Percentiles rank a stretch among this genome's conserved stretches.
Evolutionary conservation across 2,113 vertebrate species (phyloP).

Genomic region (Nycticebus coucang): DNA sequence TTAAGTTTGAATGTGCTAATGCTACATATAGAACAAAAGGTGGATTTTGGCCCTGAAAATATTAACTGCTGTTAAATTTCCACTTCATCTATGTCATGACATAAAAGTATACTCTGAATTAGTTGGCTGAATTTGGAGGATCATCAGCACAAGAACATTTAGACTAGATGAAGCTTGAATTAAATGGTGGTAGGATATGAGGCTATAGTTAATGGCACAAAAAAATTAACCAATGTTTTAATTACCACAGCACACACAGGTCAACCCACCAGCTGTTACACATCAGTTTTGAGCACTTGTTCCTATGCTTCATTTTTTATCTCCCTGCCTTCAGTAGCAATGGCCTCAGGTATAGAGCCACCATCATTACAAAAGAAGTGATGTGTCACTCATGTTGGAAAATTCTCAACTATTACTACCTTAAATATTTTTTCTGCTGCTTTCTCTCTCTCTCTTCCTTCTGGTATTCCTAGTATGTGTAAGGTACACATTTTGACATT

Average conservation of each 20-base stretch:
- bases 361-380: background rate
- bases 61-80: constrained; percentile 21
- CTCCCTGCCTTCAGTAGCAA: background rate
- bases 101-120: background rate
- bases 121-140: background rate
- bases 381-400: background rate
- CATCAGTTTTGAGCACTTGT: background rate
- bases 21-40: background rate
- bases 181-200: background rate
- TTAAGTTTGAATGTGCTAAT: constrained; percentile 25
- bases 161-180: background rate
- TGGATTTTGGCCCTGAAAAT: background rate
- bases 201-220: background rate
- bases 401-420: background rate
- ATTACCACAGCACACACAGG: background rate
- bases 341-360: background rate
- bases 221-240: background rate
- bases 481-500: background rate
- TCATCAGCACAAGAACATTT: background rate
- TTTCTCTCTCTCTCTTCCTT: background rate
- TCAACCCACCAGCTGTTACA: background rate
- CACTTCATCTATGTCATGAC: background rate
- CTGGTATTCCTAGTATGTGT: background rate
- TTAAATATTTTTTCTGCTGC: constrained; percentile 10
- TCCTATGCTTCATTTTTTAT: background rate